phyloP scores from a whole-genome alignment of 2,888 invertebrate genomes.

The Panopea generosa region DNA sequence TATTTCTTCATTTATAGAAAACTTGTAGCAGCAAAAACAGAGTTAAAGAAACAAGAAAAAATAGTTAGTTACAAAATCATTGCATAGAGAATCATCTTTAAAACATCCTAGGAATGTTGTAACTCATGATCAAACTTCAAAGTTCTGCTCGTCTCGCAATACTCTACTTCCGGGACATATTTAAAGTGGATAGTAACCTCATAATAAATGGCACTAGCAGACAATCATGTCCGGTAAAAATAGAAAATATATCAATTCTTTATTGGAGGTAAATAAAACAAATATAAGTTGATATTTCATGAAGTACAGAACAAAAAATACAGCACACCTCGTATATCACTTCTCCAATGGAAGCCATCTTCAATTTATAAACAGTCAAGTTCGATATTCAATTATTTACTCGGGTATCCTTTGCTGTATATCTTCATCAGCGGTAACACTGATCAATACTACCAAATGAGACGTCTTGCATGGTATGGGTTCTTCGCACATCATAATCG shows the following conservation, averaged over 20 bases:
- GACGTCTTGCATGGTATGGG: not conserved
- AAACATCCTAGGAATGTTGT: not conserved
- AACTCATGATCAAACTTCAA: no score
- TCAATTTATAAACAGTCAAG: constrained; percentile 21
- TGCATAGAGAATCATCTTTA: no score
- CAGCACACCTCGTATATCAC: constrained; percentile 68
- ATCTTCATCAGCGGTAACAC: not conserved
- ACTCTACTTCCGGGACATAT: not conserved
- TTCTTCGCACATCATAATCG: not conserved
- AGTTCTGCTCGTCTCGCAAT: not conserved
- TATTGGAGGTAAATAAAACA: no score
- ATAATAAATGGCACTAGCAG: no score
- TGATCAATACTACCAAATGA: not conserved
- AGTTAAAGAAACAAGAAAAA: no score
- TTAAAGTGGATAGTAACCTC: no score
- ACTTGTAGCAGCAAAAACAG: no score
- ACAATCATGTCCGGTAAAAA: no score
- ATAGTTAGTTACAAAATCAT: no score
- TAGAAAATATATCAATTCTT: no score
- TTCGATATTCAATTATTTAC: not conserved
- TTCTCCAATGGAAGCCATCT: constrained; percentile 70
- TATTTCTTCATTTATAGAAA: no score
- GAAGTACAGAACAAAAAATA: not conserved
- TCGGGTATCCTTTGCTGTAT: not conserved
- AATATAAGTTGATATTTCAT: no score